phyloP scores from a whole-genome alignment of 2,888 invertebrate genomes.

The Pardosa pseudoannulata region DNA sequence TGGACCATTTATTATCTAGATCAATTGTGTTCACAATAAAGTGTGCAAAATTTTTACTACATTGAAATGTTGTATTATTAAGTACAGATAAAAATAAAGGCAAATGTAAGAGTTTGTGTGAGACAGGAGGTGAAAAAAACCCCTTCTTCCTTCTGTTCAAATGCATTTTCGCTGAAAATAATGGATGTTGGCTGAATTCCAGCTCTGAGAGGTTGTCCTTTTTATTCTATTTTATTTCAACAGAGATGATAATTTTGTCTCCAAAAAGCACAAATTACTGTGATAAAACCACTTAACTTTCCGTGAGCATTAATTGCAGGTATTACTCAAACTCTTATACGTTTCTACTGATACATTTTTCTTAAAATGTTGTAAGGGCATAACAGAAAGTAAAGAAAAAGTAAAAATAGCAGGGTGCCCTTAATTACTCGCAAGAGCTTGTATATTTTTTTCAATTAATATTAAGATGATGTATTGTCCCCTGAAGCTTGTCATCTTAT shows the following conservation, averaged over 20 bases:
- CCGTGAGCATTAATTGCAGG: constrained; percentile 35
- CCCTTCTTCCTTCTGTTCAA: neutral
- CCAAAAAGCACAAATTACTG: constrained; percentile 36
- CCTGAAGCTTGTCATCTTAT: too few species aligned
- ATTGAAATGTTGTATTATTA: neutral
- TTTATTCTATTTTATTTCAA: constrained; percentile 6
- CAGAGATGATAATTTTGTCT: constrained; percentile 35
- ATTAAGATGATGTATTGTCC: too few species aligned
- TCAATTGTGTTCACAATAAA: too few species aligned
- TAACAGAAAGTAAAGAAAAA: too few species aligned
- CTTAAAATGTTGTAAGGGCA: too few species aligned
- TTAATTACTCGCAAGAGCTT: too few species aligned
- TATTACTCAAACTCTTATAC: neutral
- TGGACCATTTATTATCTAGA: too few species aligned
- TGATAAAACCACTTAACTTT: constrained; percentile 47
- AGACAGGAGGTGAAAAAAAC: neutral
- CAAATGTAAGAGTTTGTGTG: neutral
- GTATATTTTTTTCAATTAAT: too few species aligned
- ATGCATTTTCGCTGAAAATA: neutral
- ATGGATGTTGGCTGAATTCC: neutral
- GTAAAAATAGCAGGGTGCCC: too few species aligned
- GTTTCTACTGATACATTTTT: neutral
- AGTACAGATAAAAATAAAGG: neutral
- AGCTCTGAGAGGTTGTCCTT: neutral
- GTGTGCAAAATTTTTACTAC: neutral